phyloP scores from a whole-genome alignment of 2,797 vertebrate genomes.

The Melopsittacus undulatus region DNA sequence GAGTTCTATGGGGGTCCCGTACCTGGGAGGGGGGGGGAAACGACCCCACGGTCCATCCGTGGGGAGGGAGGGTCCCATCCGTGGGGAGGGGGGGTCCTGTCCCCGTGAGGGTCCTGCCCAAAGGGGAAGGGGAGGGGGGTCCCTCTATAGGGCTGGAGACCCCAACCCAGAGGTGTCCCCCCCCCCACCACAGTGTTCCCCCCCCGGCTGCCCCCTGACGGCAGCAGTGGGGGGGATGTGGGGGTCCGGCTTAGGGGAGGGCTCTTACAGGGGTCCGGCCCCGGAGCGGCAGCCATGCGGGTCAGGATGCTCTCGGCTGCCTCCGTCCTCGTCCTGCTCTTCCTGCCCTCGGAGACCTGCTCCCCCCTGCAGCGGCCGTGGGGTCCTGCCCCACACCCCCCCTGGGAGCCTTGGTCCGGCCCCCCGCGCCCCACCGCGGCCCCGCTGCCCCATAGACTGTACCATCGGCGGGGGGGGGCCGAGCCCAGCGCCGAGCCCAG shows the following conservation, averaged over 20 bases:
- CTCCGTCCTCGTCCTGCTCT: slow-evolving; percentile 54
- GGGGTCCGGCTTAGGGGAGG: not conserved
- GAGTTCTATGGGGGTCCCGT: not conserved
- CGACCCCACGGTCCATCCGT: not conserved
- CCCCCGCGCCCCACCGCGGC: not conserved
- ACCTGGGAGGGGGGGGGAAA: too few relatives aligned
- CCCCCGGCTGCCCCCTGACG: not conserved
- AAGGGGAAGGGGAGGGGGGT: too few relatives aligned
- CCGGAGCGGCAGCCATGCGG: not conserved
- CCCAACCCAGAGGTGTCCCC: not conserved
- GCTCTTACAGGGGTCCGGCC: slow-evolving; percentile 4
- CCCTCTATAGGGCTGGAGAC: not conserved
- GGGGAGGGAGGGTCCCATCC: not conserved
- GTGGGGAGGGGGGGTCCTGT: too few relatives aligned
- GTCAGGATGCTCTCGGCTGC: slow-evolving; percentile 22
- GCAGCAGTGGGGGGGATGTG: not conserved
- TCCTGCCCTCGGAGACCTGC: slow-evolving; percentile 38
- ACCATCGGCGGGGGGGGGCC: not conserved
- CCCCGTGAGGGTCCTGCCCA: not conserved
- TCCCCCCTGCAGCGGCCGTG: not conserved
- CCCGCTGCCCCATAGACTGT: slow-evolving; percentile 24
- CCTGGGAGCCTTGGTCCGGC: slow-evolving; percentile 26
- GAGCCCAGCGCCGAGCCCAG: not conserved
- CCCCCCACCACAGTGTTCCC: rapidly evolving
- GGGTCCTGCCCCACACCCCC: not conserved